Base-by-base conservation (phyloP, 2,888 invertebrate genomes). In the Auanema freiburgensis region DNA sequence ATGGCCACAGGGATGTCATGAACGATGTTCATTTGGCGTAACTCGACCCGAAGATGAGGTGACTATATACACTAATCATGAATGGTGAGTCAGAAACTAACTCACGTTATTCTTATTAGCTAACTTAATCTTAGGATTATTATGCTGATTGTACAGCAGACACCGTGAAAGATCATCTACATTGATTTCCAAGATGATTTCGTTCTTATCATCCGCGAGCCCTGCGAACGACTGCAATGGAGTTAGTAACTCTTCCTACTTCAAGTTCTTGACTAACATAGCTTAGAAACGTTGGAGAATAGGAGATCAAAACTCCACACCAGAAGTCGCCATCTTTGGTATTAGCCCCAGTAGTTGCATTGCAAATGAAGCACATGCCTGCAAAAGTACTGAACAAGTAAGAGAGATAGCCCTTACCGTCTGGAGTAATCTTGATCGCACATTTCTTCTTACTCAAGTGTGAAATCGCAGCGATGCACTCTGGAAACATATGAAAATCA, bases 341-440 rank as follows among this genome's bases (percentile, higher is more conserved):
- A 10, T 33, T 40, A 3, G 24, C 18, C 12, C 56, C 16, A 18
- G 56, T 57, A 5, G 62, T 57, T 2, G 62, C 40, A 18, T 56
- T 56, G 41, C 62, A 62, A n/a, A 62, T 62, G 14, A 62, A 23
- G 42, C 62, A 62, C 42, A 62, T 49, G 2, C 62, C 62, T 24
- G 40, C 4, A 40, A n/a, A 18, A 8, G 25, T 41, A 2, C 3
- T 5, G 3, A 52, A n/a, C 11, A 52, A 5, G 8, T 33, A 3
- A 33, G 8, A 33, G 8, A 33, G 33, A 5, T 3, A 8, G 6
- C 16, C 6, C 10, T 46, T 21, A 46, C 46, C 46, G 16, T 3
- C 16, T 16, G 46, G 46, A 6, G 42, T 56, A 18, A 62, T 62
- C 12, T 50, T 43, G 12, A 62, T 51, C 6, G 56, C 50, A 21